These are phyloP conservation scores for Laterallus jamaicensis DNA, from an alignment of 2,113 vertebrate species.

Conservation along the genomic window DNA sequence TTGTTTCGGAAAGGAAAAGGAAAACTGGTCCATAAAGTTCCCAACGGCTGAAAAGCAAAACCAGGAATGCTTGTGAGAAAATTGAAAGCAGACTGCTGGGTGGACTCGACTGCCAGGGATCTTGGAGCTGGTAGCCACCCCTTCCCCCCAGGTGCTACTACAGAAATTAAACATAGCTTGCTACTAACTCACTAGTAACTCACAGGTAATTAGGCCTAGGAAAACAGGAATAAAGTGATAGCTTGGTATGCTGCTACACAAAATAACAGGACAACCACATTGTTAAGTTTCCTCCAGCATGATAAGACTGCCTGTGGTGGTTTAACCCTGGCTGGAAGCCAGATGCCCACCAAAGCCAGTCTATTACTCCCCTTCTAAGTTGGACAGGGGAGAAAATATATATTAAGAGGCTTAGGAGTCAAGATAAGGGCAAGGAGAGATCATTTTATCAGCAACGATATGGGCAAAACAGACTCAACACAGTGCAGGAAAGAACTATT, in stretches of 20 bases:
- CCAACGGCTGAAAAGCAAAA: conserved; percentile 32
- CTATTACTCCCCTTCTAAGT: too few relatives aligned
- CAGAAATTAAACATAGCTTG: neutral
- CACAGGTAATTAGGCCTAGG: neutral
- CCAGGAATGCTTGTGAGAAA: conserved; percentile 21
- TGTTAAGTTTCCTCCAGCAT: neutral
- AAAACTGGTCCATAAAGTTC: conserved; percentile 42
- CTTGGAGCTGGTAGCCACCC: neutral
- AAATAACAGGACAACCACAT: neutral
- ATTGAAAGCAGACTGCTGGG: neutral
- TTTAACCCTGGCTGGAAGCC: too few relatives aligned
- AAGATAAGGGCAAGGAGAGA: too few relatives aligned
- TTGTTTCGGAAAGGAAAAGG: conserved; percentile 25
- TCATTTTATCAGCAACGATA: too few relatives aligned
- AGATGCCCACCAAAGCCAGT: too few relatives aligned
- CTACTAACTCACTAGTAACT: neutral
- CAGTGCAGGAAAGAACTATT: too few relatives aligned
- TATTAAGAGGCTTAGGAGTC: too few relatives aligned
- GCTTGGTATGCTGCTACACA: neutral
- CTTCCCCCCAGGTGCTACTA: neutral
- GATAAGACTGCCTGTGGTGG: neutral
- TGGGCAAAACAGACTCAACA: too few relatives aligned
- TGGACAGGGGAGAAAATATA: too few relatives aligned
- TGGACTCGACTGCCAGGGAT: neutral
- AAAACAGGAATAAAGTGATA: neutral